These are phyloP conservation scores for Zapus hudsonius DNA, from an alignment of 2,113 vertebrate genomes.

Conservation along the genomic window DNA sequence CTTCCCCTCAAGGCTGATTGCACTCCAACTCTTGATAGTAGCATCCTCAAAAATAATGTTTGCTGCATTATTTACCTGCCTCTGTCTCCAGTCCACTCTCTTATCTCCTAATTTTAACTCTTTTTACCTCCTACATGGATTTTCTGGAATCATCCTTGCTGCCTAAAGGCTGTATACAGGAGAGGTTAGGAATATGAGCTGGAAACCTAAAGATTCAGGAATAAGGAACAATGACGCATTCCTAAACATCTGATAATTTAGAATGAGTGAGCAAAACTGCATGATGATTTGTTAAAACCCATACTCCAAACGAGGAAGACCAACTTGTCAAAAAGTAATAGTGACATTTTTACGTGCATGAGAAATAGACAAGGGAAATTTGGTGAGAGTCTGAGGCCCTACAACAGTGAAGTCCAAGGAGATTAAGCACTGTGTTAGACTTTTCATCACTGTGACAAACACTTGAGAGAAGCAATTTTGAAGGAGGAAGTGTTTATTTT, in stretches of 20 bases:
- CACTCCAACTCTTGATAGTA: neutral
- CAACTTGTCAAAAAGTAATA: constrained; percentile 7
- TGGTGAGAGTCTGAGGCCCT: neutral
- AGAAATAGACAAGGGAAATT: neutral
- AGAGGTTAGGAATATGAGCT: neutral
- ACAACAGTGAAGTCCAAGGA: neutral
- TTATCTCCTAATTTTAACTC: neutral
- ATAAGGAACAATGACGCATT: neutral
- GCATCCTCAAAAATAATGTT: neutral
- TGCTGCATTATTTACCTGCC: neutral
- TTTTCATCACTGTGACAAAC: neutral
- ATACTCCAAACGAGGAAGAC: neutral
- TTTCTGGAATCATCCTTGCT: neutral
- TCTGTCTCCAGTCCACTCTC: neutral
- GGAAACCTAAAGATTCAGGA: neutral
- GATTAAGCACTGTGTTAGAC: neutral
- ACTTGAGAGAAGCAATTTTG: neutral
- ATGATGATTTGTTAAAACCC: neutral
- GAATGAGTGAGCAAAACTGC: neutral
- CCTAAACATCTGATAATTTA: neutral
- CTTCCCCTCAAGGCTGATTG: neutral
- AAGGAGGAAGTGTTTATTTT: neutral
- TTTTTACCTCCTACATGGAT: neutral
- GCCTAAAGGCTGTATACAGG: neutral
- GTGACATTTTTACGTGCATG: neutral